Conservation (phyloP, 1,140 invertebrate genomes). For the Euura saliciscinereae region DNA sequence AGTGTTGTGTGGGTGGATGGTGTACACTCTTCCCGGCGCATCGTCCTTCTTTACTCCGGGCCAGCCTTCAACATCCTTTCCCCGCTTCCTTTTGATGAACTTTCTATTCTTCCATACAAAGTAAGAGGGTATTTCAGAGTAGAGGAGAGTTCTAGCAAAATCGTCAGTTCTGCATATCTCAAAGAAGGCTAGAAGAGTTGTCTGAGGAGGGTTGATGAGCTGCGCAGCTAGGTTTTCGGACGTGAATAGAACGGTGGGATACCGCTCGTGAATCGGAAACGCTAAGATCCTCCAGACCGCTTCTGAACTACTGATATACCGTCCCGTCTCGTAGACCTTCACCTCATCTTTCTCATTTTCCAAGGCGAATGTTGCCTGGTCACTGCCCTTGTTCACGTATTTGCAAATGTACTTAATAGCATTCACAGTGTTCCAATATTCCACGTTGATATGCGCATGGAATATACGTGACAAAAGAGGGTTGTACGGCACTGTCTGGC, state of each 20-base stretch:
- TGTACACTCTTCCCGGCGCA: conserved; percentile 41
- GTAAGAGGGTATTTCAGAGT: conserved; percentile 46
- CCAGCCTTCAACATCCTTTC: conserved; percentile 22
- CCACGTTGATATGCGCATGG: conserved; percentile 51
- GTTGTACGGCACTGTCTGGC: conserved; percentile 53
- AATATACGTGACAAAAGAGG: conserved; percentile 43
- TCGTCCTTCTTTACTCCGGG: conserved; percentile 16
- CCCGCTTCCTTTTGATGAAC: conserved; percentile 28
- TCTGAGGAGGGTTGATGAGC: neutral
- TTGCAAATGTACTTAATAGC: conserved; percentile 46
- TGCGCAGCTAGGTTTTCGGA: conserved; percentile 2
- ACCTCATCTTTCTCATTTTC: conserved; percentile 29
- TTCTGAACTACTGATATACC: conserved; percentile 55
- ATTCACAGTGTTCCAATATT: conserved; percentile 47
- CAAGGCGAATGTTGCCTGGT: conserved; percentile 34
- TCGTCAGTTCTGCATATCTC: conserved; percentile 39
- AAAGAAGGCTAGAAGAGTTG: conserved; percentile 47
- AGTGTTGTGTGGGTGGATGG: conserved; percentile 47
- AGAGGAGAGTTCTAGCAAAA: conserved; percentile 48
- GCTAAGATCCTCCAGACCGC: conserved; percentile 40
- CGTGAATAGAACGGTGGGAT: conserved; percentile 41
- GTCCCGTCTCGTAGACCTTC: conserved; percentile 37
- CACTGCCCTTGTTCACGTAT: conserved; percentile 40
- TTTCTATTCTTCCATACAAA: conserved; percentile 41
- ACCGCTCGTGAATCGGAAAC: conserved; percentile 52